Base-by-base conservation (phyloP, 2,888 invertebrate species). In the Hydrotaea diabolus region DNA sequence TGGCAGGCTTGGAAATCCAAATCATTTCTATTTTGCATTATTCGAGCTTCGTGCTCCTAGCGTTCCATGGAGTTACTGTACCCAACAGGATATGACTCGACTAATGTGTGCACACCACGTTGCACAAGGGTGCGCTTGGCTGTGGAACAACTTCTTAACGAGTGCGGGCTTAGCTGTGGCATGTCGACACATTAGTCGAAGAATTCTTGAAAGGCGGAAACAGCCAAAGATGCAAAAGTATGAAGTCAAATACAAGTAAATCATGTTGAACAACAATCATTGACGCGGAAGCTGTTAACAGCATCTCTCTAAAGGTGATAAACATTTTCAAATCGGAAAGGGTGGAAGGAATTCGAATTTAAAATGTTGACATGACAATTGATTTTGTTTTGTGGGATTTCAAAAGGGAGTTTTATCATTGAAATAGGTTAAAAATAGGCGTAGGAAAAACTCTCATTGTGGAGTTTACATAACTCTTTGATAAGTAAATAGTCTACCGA, bases 261-360 rank as follows among this genome's bases (percentile, higher is more conserved):
- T 15, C 26, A n/a, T 77, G 49, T 31, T 31, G 3, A 31, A 31
- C 31, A 85, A 31, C 31, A 31, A 79, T 82, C 79, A 76, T 79
- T 85, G 82, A 85, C 85, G 79, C 82, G 73, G 53, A 85, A 81
- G 81, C n/a, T 15, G 43, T 73, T 81, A 74, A 85, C 72, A 79
- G 49, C 49, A 5, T 15, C 64, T 76, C 49, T 80, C 66, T 23
- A 77, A 53, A 73, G 76, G 31, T 76, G 69, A 66, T 19, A 19
- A 43, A 66, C 19, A 13, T 7, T 55, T 8, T 55, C 7, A 5
- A 55, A 55, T 21, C n/a, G 55, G 5, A 2, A 55, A 55, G 55
- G n/a, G n/a, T 21, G 3, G 23, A 21, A 21, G 55, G 19, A 21
- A 21, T 21, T 5, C 19, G 5, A 11, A 3, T 1, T 21, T 55